Conservation (phyloP, 30 jellyfish, hydroid and myxozoan genomes). For the Hydractinia symbiolongicarpus region DNA sequence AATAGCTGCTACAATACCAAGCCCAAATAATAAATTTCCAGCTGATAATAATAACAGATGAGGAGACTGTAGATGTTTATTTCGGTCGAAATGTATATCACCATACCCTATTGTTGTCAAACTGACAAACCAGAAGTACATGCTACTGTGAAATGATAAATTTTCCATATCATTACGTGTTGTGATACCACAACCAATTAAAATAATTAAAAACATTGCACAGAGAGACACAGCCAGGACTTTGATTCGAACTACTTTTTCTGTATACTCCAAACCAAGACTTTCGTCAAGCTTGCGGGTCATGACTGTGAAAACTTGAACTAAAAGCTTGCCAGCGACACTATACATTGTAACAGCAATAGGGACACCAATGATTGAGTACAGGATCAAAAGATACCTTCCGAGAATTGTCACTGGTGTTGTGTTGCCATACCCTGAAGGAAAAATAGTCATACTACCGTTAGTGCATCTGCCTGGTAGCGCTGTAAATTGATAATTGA, state of each 20-base stretch:
- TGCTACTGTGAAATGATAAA: not conserved
- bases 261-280: not conserved
- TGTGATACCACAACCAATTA: slow-evolving; percentile 11
- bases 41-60: slow-evolving; percentile 1
- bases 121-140: slow-evolving; percentile 23
- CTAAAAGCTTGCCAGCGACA: slow-evolving; percentile 20
- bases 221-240: not conserved
- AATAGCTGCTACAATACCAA: slow-evolving; percentile 21
- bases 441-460: not conserved
- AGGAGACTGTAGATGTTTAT: slow-evolving; percentile 15
- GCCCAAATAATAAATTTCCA: slow-evolving; percentile 7
- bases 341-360: slow-evolving; percentile 22
- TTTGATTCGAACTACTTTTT: not conserved
- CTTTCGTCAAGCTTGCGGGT: not conserved
- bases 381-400: not conserved
- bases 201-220: not conserved
- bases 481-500: too few relatives aligned
- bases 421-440: slow-evolving; percentile 23
- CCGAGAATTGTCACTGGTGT: slow-evolving; percentile 17
- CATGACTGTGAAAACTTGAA: not conserved
- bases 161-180: slow-evolving; percentile 8
- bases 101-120: slow-evolving; percentile 19
- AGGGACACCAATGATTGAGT: slow-evolving; percentile 9
- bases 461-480: not conserved
- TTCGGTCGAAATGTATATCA: slow-evolving; percentile 19